phyloP scores from a whole-genome alignment of 2,888 invertebrate genomes.

The Protodeltote pygarga region DNA sequence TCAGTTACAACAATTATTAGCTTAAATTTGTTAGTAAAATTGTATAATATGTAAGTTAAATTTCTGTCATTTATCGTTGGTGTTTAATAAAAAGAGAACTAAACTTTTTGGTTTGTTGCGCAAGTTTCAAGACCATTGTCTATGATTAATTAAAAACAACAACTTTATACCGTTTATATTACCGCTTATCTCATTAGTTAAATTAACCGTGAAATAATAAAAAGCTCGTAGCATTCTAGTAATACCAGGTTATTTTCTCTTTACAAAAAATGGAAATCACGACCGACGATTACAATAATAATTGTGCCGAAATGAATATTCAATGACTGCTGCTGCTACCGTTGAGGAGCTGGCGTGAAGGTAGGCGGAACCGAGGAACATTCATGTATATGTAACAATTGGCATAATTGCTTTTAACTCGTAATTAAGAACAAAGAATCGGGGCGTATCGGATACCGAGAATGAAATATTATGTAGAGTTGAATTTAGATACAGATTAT shows the following conservation, averaged over 20 bases:
- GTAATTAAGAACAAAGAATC: conserved; percentile 13
- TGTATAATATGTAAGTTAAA: too few species aligned
- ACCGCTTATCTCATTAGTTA: conserved; percentile 10
- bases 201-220: conserved; percentile 27
- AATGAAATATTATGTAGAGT: too few species aligned
- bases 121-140: too few species aligned
- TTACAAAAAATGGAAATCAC: conserved; percentile 21
- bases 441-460: conserved; percentile 11
- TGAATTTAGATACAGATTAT: too few species aligned
- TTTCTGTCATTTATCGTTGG: too few species aligned
- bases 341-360: conserved; percentile 5
- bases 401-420: conserved; percentile 23
- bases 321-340: conserved; percentile 10
- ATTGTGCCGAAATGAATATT: conserved; percentile 37
- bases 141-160: too few species aligned
- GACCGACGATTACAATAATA: conserved; percentile 7
- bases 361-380: conserved; percentile 19
- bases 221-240: conserved; percentile 8
- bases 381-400: conserved; percentile 23
- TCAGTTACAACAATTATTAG: too few species aligned
- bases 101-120: too few species aligned
- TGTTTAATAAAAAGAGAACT: too few species aligned
- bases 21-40: too few species aligned
- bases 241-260: conserved; percentile 18
- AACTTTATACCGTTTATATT: neutral